Percentiles rank a stretch among this genome's conserved stretches.
phyloP scores from a whole-genome alignment of 2,888 invertebrate genomes.

The Oxytorus armatus region DNA sequence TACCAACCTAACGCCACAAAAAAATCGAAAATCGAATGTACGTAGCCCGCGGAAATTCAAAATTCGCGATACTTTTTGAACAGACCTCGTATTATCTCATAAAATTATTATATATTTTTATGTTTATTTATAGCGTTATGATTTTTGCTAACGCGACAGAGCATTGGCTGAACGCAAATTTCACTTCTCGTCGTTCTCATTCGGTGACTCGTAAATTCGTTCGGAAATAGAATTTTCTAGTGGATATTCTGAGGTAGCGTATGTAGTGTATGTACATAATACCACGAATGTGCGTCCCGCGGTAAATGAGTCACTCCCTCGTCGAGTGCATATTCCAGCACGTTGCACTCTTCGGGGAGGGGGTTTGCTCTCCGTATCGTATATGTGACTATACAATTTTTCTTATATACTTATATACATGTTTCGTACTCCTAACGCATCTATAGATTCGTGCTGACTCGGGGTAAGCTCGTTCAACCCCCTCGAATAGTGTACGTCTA shows the following conservation, averaged over 20 bases:
- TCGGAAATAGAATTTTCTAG: conserved; percentile 66
- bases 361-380: conserved; percentile 17
- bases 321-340: conserved; percentile 35
- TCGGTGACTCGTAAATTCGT: conserved; percentile 63
- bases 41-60: too few species aligned
- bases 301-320: conserved; percentile 64
- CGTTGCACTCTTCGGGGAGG: conserved; percentile 49
- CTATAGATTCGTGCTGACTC: conserved; percentile 21
- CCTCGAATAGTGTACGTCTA: too few species aligned
- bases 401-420: not conserved
- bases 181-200: conserved; percentile 47
- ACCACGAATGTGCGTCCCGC: conserved; percentile 30
- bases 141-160: conserved; percentile 38
- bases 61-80: too few species aligned
- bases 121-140: not conserved
- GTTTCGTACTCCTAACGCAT: conserved; percentile 1
- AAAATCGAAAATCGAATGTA: too few species aligned
- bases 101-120: not conserved
- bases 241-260: conserved; percentile 44
- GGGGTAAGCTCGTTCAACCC: conserved; percentile 47
- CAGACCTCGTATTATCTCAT: too few species aligned
- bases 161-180: conserved; percentile 36
- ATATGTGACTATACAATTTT: not conserved
- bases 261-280: not conserved
- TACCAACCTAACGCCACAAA: too few species aligned